A percentile compares a stretch with the other conserved stretches of the same genome.
Evolutionary conservation across 2,888 invertebrate genomes (phyloP).

Genomic region (Hydraecia micacea): DNA sequence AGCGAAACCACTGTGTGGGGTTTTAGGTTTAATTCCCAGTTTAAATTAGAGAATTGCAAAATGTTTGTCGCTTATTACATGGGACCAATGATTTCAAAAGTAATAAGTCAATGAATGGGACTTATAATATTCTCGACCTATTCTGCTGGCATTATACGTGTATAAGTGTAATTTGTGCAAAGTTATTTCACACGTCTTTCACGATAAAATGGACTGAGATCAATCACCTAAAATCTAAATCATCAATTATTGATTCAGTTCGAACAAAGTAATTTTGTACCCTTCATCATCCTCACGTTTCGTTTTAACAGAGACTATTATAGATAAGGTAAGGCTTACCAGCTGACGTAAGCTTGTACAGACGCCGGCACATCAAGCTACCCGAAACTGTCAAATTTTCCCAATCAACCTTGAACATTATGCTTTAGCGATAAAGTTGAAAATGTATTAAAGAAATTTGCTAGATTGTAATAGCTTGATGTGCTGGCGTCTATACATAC

Average conservation of each 20-base stretch:
- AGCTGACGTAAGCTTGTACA: background rate
- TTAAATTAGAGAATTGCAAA: background rate
- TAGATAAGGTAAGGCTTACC: conserved; percentile 3
- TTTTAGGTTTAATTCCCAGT: background rate
- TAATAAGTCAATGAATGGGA: no score
- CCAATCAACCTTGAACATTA: no score
- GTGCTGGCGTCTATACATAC: no score
- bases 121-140: no score
- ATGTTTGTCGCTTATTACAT: background rate
- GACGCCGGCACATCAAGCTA: no score
- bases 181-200: background rate
- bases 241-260: background rate
- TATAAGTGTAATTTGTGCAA: background rate
- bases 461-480: no score
- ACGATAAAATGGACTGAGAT: background rate
- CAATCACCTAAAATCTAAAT: background rate
- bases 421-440: no score
- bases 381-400: no score
- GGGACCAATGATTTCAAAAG: no score
- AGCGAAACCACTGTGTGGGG: background rate
- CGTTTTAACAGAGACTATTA: background rate
- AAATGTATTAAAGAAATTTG: no score
- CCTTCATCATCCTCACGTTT: background rate
- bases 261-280: background rate
- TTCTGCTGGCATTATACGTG: background rate